A percentile compares a stretch with the other conserved stretches of the same genome.
These are phyloP conservation scores for Erpobdella octoculata DNA, from an alignment of 2,888 invertebrate species.

Conservation along the genomic window DNA sequence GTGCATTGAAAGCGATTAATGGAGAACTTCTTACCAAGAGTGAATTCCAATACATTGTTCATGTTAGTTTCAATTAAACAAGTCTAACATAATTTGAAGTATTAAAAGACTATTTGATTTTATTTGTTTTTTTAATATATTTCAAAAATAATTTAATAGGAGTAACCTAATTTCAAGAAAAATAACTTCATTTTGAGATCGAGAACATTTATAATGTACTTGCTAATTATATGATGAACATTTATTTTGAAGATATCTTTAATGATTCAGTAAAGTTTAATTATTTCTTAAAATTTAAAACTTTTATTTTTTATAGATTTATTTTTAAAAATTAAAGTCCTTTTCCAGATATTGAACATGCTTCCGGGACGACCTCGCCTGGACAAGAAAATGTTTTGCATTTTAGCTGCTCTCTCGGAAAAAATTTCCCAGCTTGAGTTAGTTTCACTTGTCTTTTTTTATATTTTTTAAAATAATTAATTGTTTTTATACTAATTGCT, in stretches of 20 bases:
- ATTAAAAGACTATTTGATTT: too few relatives aligned
- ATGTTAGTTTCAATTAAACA: slow-evolving; percentile 46
- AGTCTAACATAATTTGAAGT: too few relatives aligned
- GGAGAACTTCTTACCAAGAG: slow-evolving; percentile 46
- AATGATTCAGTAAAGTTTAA: too few relatives aligned
- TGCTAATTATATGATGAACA: too few relatives aligned
- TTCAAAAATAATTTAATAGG: too few relatives aligned
- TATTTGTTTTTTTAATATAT: too few relatives aligned
- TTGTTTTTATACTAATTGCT: neutral
- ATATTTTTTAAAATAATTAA: neutral
- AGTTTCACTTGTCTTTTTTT: slow-evolving; percentile 36
- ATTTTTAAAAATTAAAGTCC: too few relatives aligned
- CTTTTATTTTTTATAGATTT: too few relatives aligned
- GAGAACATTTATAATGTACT: neutral
- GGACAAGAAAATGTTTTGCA: slow-evolving; percentile 47
- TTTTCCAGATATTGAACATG: slow-evolving; percentile 46
- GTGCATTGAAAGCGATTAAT: slow-evolving; percentile 48
- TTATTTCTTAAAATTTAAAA: too few relatives aligned
- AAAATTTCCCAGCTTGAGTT: slow-evolving; percentile 51
- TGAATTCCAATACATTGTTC: slow-evolving; percentile 48
- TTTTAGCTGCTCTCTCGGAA: slow-evolving; percentile 50
- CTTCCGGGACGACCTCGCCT: slow-evolving; percentile 46
- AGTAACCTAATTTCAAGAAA: too few relatives aligned
- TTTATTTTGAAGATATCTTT: too few relatives aligned
- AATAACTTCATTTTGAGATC: neutral